Base-by-base conservation (phyloP, 2,113 vertebrate species). In the Holacanthus passer region DNA sequence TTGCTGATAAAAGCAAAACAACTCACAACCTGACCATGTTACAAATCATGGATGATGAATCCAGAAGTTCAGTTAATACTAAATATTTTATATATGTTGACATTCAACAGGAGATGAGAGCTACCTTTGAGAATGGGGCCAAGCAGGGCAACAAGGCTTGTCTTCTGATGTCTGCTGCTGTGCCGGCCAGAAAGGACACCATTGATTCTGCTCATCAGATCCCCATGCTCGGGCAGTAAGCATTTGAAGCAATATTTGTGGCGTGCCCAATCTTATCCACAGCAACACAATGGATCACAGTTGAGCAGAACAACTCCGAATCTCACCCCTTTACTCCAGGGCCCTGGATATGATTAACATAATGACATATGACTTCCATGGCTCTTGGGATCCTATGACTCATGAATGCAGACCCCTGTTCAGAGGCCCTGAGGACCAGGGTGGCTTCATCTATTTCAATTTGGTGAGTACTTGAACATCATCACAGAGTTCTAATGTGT, bases 291-390 rank as follows among this genome's bases (percentile, higher is more conserved):
- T 7, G 22, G 12, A 3, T 67, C 37, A 74, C 19, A 53, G 32
- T 6, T 41, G 20, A 60, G 63, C 2, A 1, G 8, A 32, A 45
- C 22, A 67, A 71, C 13, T 77, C 9, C 31, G 62, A 47, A 31
- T 43, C 0, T 27, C 29, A 20, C 13, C 11, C n/a, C 35, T 71
- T 16, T 10, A 35, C 1, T 39, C 14, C 66, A 96, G 96, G 86
- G 86, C 91, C 65, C 77, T 96, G 79, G 95, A 96, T 83, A 95
- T 95, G 78, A 92, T 95, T 83, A 95, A 75, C 1, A 87, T 96
- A 77, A 95, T 96, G 94, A 91, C 94, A 73, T 95, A 96, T 0
- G 95, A 95, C 86, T 94, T 95, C 83, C 95, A 95, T 37, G 95
- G 95, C 37, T 93, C 90, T 37, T 96, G 95, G 96, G 92, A 93